Percentiles rank a stretch among this genome's conserved stretches.
phyloP scores from a whole-genome alignment of 2,797 vertebrate genomes.

The Pipistrellus kuhlii region DNA sequence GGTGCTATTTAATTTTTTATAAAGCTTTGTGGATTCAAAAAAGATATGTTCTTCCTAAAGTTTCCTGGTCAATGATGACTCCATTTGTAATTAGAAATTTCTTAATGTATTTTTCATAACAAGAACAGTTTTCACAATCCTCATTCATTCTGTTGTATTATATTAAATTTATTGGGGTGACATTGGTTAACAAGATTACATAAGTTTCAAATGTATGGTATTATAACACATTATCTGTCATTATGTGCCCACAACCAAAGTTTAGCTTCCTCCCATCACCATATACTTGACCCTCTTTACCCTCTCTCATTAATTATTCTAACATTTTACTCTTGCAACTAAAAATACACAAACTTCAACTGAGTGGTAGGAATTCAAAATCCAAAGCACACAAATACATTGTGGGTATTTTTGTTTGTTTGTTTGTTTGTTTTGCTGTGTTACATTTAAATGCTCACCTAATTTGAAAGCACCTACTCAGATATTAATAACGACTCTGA shows the following conservation, averaged over 20 bases:
- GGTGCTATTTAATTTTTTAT: slow-evolving; percentile 45
- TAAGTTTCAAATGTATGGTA: neutral
- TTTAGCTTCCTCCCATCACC: neutral
- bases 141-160: neutral
- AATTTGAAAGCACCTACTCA: slow-evolving; percentile 12
- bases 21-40: slow-evolving; percentile 44
- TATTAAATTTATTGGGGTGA: neutral
- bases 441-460: neutral
- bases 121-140: slow-evolving; percentile 12
- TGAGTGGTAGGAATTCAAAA: slow-evolving; percentile 56
- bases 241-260: neutral
- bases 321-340: slow-evolving; percentile 34
- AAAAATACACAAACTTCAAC: slow-evolving; percentile 45
- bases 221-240: neutral
- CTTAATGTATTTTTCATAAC: neutral
- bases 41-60: neutral
- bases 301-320: slow-evolving; percentile 5
- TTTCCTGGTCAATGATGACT: slow-evolving; percentile 14
- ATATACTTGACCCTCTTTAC: neutral
- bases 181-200: neutral
- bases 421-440: neutral
- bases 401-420: neutral
- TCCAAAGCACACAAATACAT: neutral
- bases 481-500: neutral
- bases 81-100: slow-evolving; percentile 14